Conservation (phyloP, 1,140 invertebrate species). For the Ditylenchus dipsaci region DNA sequence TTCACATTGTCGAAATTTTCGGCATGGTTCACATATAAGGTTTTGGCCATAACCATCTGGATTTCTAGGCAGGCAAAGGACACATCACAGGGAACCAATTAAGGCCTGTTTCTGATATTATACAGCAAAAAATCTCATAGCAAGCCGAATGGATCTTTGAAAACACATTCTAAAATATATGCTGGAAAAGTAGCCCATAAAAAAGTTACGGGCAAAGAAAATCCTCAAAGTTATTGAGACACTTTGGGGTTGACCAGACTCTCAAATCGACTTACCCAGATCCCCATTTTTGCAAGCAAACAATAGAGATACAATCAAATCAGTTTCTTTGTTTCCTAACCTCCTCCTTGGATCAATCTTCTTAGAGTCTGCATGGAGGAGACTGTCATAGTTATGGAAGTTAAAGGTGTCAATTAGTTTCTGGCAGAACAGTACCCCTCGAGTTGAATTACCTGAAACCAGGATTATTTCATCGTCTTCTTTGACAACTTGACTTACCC, state of each 20-base stretch:
- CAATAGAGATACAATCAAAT: constrained; percentile 82
- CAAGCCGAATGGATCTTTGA: too few species aligned
- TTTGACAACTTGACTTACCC: constrained; percentile 82
- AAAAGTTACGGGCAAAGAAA: constrained; percentile 12
- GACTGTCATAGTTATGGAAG: constrained; percentile 93
- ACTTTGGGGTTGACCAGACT: background rate
- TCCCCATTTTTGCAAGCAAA: constrained; percentile 87
- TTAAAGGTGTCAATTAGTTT: constrained; percentile 82
- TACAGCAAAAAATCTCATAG: too few species aligned
- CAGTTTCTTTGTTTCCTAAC: constrained; percentile 82
- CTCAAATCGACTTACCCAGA: constrained; percentile 59
- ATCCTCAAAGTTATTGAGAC: background rate
- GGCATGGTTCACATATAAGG: too few species aligned
- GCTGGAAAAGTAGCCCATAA: background rate
- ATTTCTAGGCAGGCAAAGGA: too few species aligned
- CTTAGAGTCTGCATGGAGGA: constrained; percentile 84
- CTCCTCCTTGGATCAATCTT: constrained; percentile 78
- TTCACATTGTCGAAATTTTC: too few species aligned
- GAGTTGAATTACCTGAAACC: constrained; percentile 1
- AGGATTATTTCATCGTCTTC: too few species aligned
- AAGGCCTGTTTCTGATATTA: too few species aligned
- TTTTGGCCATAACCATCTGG: too few species aligned
- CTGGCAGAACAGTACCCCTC: constrained; percentile 49
- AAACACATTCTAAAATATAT: too few species aligned
- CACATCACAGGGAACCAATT: too few species aligned